Conservation (phyloP, 2,888 invertebrate species). For the Saturnia japonica region DNA sequence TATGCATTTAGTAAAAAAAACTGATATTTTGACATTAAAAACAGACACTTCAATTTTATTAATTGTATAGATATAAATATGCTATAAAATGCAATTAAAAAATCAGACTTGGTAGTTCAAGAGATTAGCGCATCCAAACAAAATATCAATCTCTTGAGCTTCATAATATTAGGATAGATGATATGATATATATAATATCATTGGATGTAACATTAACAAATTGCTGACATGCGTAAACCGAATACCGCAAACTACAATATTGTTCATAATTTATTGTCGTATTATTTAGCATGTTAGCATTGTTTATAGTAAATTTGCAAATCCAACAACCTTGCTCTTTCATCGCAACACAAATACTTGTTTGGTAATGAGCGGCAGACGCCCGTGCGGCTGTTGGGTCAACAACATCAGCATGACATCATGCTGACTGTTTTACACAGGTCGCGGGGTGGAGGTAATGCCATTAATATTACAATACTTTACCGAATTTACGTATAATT, state of each 20-base stretch:
- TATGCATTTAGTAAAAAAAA: no score
- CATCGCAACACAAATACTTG: constrained; percentile 28
- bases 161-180: no score
- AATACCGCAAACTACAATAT: neutral
- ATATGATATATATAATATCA: no score
- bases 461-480: constrained; percentile 54
- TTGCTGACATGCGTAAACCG: neutral
- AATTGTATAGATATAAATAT: no score
- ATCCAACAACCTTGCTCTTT: constrained; percentile 21
- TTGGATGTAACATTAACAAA: no score
- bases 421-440: constrained; percentile 66
- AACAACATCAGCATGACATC: constrained; percentile 76
- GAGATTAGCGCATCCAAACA: no score
- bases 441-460: constrained; percentile 64
- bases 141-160: no score
- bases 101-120: no score
- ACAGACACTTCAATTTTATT: no score
- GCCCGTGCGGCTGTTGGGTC: constrained; percentile 52
- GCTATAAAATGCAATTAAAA: no score
- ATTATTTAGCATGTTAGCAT: neutral
- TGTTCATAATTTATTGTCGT: neutral
- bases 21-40: no score
- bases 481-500: constrained; percentile 50
- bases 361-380: constrained; percentile 36
- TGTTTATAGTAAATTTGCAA: constrained; percentile 20